A percentile compares a stretch with the other conserved stretches of the same genome.
These are phyloP conservation scores for Brevimyrus niger DNA, from an alignment of 2,113 vertebrate genomes.

Conservation along the genomic window DNA sequence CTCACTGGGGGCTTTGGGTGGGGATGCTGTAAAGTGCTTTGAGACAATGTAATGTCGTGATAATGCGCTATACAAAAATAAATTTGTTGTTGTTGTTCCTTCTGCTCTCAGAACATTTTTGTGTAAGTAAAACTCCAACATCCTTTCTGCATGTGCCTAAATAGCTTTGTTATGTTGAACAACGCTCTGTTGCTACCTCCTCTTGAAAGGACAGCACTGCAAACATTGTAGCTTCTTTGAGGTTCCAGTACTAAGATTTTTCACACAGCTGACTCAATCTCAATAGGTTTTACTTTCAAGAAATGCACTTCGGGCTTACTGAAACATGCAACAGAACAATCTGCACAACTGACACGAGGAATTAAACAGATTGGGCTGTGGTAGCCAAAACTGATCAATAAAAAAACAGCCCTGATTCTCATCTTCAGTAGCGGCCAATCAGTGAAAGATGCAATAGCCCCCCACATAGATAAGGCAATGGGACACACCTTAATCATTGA, in stretches of 20 bases:
- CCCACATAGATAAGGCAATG: neutral
- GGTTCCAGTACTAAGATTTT: neutral
- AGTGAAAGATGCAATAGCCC: neutral
- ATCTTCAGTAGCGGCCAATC: neutral
- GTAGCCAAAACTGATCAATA: neutral
- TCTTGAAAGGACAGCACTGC: too few species aligned
- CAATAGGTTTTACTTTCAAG: neutral
- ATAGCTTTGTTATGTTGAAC: too few species aligned
- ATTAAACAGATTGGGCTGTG: neutral
- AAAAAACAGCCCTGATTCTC: neutral
- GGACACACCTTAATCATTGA: neutral
- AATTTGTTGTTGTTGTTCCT: too few species aligned
- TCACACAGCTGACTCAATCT: neutral
- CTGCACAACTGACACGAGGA: neutral
- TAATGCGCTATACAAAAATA: too few species aligned
- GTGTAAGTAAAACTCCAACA: too few species aligned
- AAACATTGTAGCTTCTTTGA: too few species aligned
- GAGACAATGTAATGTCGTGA: too few species aligned
- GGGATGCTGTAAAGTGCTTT: too few species aligned
- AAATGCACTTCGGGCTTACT: neutral
- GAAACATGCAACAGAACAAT: neutral
- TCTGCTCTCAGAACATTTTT: too few species aligned
- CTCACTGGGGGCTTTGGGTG: too few species aligned
- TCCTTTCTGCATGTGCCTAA: too few species aligned
- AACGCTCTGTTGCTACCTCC: too few species aligned